A percentile compares a stretch with the other conserved stretches of the same genome.
Evolutionary conservation across 2,888 invertebrate genomes (phyloP).

Genomic region (Lordiphosa andalusiaca): DNA sequence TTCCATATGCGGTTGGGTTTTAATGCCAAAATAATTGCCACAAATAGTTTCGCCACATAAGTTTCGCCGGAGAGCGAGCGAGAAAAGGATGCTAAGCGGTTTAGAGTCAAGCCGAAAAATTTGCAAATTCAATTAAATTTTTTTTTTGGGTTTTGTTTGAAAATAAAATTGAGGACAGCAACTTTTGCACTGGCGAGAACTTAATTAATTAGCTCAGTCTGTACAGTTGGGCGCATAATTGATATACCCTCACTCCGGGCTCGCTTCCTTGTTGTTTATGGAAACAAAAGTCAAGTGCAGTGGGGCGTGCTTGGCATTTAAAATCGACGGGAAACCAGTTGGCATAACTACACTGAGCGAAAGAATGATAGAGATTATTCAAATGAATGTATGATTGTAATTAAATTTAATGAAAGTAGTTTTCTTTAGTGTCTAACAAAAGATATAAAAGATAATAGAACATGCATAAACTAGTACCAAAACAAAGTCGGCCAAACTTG

Average conservation of each 20-base stretch:
- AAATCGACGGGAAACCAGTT: conserved; percentile 31
- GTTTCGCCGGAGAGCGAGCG: conserved; percentile 24
- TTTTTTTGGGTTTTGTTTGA: not conserved
- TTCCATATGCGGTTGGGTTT: conserved; percentile 45
- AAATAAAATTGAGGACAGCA: conserved; percentile 2
- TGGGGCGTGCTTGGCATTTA: conserved; percentile 52
- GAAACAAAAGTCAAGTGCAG: conserved; percentile 66
- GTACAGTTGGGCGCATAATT: conserved; percentile 46
- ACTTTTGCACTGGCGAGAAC: conserved; percentile 17
- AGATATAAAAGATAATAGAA: no score
- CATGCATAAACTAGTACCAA: no score
- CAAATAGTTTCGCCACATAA: conserved; percentile 57
- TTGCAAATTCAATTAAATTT: not conserved
- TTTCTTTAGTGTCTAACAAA: no score
- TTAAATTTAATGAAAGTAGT: no score
- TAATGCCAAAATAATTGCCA: conserved; percentile 65
- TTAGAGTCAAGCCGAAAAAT: conserved; percentile 8
- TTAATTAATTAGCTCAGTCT: conserved; percentile 51
- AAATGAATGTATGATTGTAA: no score
- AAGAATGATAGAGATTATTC: not conserved
- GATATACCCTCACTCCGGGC: conserved; percentile 22
- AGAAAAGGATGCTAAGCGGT: conserved; percentile 11
- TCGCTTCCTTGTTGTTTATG: conserved; percentile 39
- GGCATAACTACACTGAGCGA: conserved; percentile 4
- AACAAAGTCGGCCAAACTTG: no score